A percentile compares a stretch with the other conserved stretches of the same genome.
Conservation (phyloP, 92 coral and sea anemone species). For the Isaurus tuberculatus region DNA sequence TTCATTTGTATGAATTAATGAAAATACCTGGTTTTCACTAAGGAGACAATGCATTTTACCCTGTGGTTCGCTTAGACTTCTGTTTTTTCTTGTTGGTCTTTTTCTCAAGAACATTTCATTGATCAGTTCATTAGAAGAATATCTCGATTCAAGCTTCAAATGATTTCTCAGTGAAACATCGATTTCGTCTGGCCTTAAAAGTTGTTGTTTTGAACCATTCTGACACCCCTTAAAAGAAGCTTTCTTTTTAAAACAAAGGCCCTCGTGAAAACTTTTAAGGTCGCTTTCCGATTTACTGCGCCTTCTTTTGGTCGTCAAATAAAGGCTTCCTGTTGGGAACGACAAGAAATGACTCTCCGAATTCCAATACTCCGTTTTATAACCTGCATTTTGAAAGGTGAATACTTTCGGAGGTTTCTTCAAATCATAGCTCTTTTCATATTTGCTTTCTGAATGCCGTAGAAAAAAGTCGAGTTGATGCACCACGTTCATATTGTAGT, state of each 20-base stretch:
- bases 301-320: neutral
- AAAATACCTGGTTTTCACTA: neutral
- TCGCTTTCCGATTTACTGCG: slow-evolving; percentile 16
- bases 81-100: neutral
- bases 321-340: too few species aligned
- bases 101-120: neutral
- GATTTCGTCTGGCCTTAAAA: neutral
- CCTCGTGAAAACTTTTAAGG: neutral
- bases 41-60: neutral
- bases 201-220: neutral
- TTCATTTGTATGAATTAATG: neutral
- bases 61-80: neutral
- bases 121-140: neutral
- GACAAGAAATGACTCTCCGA: too few species aligned
- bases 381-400: neutral
- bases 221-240: neutral
- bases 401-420: neutral
- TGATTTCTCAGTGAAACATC: neutral
- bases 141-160: neutral
- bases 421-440: neutral
- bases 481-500: neutral
- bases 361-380: neutral
- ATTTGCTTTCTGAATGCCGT: neutral
- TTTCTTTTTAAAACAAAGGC: too few species aligned
- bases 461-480: neutral